Conservation (phyloP, 2,888 invertebrate species). For the Dryadula phaetusa region DNA sequence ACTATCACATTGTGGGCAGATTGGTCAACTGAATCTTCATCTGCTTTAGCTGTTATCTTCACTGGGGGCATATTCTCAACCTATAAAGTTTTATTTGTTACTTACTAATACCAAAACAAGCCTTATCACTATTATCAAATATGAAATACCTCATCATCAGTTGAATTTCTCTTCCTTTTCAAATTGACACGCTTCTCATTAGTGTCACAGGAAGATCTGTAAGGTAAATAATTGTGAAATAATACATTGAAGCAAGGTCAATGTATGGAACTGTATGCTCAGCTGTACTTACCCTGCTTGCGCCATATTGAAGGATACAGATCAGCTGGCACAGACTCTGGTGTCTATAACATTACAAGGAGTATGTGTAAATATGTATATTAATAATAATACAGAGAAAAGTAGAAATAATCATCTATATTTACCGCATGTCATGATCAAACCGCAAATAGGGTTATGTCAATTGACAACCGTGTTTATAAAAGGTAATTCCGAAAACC, state of each 20-base stretch:
- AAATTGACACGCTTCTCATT: slow-evolving; percentile 69
- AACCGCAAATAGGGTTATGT: slow-evolving; percentile 83
- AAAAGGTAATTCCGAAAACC: slow-evolving; percentile 62
- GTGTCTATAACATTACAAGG: slow-evolving; percentile 63
- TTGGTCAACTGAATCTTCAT: slow-evolving; percentile 64
- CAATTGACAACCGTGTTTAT: slow-evolving; percentile 76
- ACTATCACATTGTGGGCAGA: slow-evolving; percentile 73
- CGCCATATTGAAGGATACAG: slow-evolving; percentile 69
- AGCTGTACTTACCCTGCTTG: slow-evolving; percentile 75
- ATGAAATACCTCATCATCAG: slow-evolving; percentile 75
- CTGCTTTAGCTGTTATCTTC: slow-evolving; percentile 63
- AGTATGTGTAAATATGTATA: slow-evolving; percentile 51
- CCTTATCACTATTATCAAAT: slow-evolving; percentile 34
- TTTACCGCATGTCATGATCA: slow-evolving; percentile 82
- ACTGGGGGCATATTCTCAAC: slow-evolving; percentile 77
- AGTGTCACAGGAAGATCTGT: slow-evolving; percentile 71
- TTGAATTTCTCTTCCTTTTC: slow-evolving; percentile 76
- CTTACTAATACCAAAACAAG: slow-evolving; percentile 26
- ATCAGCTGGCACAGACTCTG: slow-evolving; percentile 59
- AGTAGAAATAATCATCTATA: slow-evolving; percentile 62
- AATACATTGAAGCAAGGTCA: slow-evolving; percentile 71
- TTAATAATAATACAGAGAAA: slow-evolving; percentile 51
- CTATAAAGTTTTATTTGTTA: slow-evolving; percentile 58
- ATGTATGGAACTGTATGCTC: slow-evolving; percentile 54
- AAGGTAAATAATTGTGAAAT: slow-evolving; percentile 63